Evolutionary conservation across 1,140 invertebrate genomes (phyloP).

Genomic region (Eufriesea mexicana): DNA sequence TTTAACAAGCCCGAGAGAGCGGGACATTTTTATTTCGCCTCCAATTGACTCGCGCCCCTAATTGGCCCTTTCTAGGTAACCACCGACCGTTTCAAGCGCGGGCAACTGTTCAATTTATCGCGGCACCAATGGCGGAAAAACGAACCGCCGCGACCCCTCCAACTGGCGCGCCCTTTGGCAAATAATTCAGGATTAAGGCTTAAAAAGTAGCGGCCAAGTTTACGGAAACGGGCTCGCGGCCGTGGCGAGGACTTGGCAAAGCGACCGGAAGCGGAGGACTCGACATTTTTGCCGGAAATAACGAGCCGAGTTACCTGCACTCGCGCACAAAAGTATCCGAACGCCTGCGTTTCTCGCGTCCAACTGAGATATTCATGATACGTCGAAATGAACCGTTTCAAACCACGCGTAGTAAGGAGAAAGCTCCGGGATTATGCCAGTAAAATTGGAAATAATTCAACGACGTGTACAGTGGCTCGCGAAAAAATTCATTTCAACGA

Average conservation of each 20-base stretch:
- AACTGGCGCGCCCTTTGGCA: conserved; percentile 5
- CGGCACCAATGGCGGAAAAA: no score
- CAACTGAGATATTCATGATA: no score
- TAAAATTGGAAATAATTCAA: no score
- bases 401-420: no score
- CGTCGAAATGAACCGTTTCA: no score
- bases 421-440: no score
- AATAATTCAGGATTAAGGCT: conserved; percentile 43
- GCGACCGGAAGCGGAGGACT: background rate
- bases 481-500: no score
- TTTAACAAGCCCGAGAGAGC: conserved; percentile 7
- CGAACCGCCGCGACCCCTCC: no score
- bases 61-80: background rate
- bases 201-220: conserved; percentile 21
- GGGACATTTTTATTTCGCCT: conserved; percentile 3
- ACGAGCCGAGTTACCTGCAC: conserved; percentile 2
- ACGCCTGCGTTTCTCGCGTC: no score
- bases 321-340: no score
- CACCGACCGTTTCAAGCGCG: background rate
- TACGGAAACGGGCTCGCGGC: background rate
- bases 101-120: conserved; percentile 10
- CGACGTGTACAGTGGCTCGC: no score
- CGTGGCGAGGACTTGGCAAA: conserved; percentile 30
- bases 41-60: conserved; percentile 3
- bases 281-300: conserved; percentile 26